phyloP scores from a whole-genome alignment of 1,140 invertebrate species.

The Drosophila pseudoananassae region DNA sequence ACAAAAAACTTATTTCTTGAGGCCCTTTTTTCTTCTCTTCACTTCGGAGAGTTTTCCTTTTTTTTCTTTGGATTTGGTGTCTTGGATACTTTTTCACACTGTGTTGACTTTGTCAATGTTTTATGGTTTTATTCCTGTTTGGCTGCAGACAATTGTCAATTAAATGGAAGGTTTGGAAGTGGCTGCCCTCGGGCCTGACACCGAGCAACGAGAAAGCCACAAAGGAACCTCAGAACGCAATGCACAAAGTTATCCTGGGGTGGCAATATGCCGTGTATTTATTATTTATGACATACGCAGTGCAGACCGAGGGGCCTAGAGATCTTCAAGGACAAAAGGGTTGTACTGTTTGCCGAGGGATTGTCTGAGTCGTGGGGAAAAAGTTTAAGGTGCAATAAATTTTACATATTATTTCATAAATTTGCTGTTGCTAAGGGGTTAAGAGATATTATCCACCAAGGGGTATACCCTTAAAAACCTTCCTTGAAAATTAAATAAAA shows the following conservation, averaged over 20 bases:
- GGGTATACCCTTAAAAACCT: neutral
- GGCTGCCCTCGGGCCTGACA: conserved; percentile 16
- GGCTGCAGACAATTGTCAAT: conserved; percentile 74
- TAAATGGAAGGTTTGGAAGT: conserved; percentile 42
- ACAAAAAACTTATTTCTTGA: conserved; percentile 37
- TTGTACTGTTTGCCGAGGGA: conserved; percentile 21
- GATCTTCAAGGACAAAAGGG: neutral
- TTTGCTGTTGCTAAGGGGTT: neutral
- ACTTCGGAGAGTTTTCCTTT: neutral
- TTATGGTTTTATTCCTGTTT: conserved; percentile 69
- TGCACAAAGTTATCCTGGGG: conserved; percentile 45
- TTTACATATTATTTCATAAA: neutral
- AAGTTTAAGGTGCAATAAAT: conserved; percentile 39
- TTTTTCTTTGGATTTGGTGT: no score
- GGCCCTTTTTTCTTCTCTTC: neutral
- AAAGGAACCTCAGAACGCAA: conserved; percentile 38
- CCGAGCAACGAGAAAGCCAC: conserved; percentile 18
- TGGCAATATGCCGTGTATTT: conserved; percentile 62
- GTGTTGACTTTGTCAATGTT: conserved; percentile 62
- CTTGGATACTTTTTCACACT: conserved; percentile 28
- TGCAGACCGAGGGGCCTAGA: conserved; percentile 14
- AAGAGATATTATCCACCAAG: neutral
- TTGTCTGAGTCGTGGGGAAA: conserved; percentile 25
- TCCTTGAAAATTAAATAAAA: neutral
- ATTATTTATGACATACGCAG: conserved; percentile 73